phyloP scores from a whole-genome alignment of 2,113 vertebrate genomes.

The Holacanthus passer region DNA sequence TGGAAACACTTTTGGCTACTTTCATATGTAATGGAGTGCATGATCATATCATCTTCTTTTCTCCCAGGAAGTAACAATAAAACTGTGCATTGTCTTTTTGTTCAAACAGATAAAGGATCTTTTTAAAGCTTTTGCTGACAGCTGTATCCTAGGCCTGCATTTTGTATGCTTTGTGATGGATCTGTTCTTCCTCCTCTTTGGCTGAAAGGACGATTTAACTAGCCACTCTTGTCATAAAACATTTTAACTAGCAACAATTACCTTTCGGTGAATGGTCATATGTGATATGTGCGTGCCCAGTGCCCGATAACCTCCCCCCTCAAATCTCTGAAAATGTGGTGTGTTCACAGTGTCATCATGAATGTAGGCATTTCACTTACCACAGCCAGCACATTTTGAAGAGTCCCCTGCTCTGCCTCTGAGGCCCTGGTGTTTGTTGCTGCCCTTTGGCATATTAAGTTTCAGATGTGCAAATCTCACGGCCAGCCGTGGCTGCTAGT shows the following conservation, averaged over 20 bases:
- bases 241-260: background rate
- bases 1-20: constrained; percentile 24
- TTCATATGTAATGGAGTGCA: background rate
- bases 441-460: constrained; percentile 81
- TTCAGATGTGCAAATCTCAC: constrained; percentile 80
- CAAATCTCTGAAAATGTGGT: background rate
- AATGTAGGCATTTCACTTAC: constrained; percentile 30
- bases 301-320: background rate
- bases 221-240: constrained; percentile 17
- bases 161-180: background rate
- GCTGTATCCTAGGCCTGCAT: background rate
- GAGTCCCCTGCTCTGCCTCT: constrained; percentile 44
- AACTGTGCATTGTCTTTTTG: background rate
- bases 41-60: constrained; percentile 23
- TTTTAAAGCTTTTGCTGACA: constrained; percentile 16
- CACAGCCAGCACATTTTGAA: constrained; percentile 43
- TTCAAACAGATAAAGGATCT: constrained; percentile 11
- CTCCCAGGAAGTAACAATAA: background rate
- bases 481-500: constrained; percentile 69
- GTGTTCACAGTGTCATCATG: constrained; percentile 27
- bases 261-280: constrained; percentile 18
- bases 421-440: constrained; percentile 75
- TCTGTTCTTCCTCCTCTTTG: constrained; percentile 4
- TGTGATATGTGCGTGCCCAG: constrained; percentile 16
- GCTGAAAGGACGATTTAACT: constrained; percentile 10